phyloP scores from a whole-genome alignment of 2,797 vertebrate genomes.

The Mallotus villosus region DNA sequence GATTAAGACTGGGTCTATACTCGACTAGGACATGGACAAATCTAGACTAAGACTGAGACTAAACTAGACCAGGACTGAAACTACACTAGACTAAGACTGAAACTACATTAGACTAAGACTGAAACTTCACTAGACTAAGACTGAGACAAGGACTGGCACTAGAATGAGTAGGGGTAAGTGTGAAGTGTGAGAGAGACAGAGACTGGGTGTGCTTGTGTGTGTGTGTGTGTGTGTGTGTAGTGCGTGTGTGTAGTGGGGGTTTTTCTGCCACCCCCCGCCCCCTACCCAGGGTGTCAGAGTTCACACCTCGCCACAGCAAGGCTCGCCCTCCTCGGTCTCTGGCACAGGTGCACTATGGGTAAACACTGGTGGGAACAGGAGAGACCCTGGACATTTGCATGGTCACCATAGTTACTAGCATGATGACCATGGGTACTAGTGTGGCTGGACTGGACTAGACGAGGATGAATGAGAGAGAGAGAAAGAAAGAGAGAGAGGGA shows the following conservation, averaged over 20 bases:
- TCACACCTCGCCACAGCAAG: slow-evolving; percentile 29
- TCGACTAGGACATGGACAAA: too few relatives aligned
- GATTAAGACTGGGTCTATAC: too few relatives aligned
- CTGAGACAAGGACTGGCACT: background rate
- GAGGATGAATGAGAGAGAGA: background rate
- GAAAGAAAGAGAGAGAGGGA: background rate
- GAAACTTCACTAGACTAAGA: too few relatives aligned
- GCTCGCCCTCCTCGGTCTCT: slow-evolving; percentile 30
- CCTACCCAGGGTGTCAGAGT: slow-evolving; percentile 37
- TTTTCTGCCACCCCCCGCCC: background rate
- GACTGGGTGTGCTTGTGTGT: background rate
- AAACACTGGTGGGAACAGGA: slow-evolving; percentile 1
- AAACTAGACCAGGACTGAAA: background rate
- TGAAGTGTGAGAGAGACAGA: background rate
- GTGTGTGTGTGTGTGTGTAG: background rate
- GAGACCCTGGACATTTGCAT: background rate
- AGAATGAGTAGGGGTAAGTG: background rate
- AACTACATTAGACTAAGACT: too few relatives aligned
- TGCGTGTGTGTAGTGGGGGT: background rate
- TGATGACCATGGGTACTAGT: too few relatives aligned
- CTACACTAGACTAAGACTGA: too few relatives aligned
- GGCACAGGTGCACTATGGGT: background rate
- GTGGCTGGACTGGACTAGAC: background rate
- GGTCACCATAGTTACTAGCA: too few relatives aligned
- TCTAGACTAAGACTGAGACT: too few relatives aligned